Percentiles rank a stretch among this genome's conserved stretches.
Conservation (phyloP, 2,113 vertebrate genomes). For the Psilopogon haemacephalus region DNA sequence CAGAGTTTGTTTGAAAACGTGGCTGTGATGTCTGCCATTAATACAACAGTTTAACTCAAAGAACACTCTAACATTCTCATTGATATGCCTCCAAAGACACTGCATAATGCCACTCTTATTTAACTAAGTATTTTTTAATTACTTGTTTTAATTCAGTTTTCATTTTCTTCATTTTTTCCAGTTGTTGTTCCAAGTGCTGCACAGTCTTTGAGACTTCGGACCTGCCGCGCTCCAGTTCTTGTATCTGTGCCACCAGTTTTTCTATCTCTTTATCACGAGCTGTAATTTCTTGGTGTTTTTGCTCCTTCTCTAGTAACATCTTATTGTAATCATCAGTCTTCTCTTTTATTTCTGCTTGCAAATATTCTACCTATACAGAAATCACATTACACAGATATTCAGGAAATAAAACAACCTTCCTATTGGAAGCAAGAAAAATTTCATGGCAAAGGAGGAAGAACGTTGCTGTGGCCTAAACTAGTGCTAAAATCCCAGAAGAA, state of each 20-base stretch:
- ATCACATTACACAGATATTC: not conserved
- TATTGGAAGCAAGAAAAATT: not conserved
- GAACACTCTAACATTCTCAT: not conserved
- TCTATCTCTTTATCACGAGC: slow-evolving; percentile 87
- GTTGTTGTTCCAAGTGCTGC: slow-evolving; percentile 81
- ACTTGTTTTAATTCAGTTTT: slow-evolving; percentile 85
- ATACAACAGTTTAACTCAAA: not conserved
- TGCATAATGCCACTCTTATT: not conserved
- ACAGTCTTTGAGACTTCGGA: slow-evolving; percentile 63
- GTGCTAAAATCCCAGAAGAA: not conserved
- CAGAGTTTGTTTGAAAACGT: not conserved
- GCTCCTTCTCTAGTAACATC: slow-evolving; percentile 81
- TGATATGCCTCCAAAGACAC: not conserved
- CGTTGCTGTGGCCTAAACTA: not conserved
- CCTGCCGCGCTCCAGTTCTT: slow-evolving; percentile 79
- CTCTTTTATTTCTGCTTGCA: slow-evolving; percentile 85
- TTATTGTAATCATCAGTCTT: slow-evolving; percentile 83
- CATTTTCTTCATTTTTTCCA: slow-evolving; percentile 78
- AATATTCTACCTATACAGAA: slow-evolving; percentile 83
- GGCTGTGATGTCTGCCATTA: not conserved
- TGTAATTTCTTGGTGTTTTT: slow-evolving; percentile 77
- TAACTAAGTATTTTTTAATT: not conserved
- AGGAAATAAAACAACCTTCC: not conserved
- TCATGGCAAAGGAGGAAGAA: not conserved
- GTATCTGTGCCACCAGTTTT: slow-evolving; percentile 77